Conservation (phyloP, 2,888 invertebrate genomes). For the Tupiocoris notatus region DNA sequence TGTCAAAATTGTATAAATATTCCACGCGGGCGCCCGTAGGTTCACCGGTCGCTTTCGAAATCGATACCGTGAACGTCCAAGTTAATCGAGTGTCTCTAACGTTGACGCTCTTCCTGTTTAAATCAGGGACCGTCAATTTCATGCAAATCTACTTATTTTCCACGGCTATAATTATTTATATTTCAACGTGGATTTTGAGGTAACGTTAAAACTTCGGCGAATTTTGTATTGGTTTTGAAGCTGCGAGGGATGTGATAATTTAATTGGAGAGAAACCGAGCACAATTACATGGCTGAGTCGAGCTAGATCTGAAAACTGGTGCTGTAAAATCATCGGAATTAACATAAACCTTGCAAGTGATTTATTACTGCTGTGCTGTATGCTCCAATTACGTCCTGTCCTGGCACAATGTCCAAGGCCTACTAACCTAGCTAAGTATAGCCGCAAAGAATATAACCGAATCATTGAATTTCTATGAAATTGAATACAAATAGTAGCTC, state of each 20-base stretch:
- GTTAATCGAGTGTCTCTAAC: neutral
- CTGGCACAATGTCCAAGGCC: neutral
- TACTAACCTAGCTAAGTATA: neutral
- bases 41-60: neutral
- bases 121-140: neutral
- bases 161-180: too few relatives aligned
- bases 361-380: neutral
- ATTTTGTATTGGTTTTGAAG: too few relatives aligned
- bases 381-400: neutral
- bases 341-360: neutral
- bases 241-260: too few relatives aligned
- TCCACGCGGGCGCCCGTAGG: neutral
- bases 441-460: too few relatives aligned
- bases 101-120: neutral
- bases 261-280: too few relatives aligned
- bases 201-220: too few relatives aligned
- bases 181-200: too few relatives aligned
- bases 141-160: neutral
- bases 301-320: too few relatives aligned
- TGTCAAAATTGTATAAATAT: neutral
- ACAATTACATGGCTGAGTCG: too few relatives aligned
- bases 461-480: too few relatives aligned
- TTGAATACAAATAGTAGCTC: too few relatives aligned
- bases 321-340: too few relatives aligned
- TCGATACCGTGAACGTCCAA: neutral